Conservation (phyloP, 1,140 invertebrate genomes). For the Drosophila malerkotliana region DNA sequence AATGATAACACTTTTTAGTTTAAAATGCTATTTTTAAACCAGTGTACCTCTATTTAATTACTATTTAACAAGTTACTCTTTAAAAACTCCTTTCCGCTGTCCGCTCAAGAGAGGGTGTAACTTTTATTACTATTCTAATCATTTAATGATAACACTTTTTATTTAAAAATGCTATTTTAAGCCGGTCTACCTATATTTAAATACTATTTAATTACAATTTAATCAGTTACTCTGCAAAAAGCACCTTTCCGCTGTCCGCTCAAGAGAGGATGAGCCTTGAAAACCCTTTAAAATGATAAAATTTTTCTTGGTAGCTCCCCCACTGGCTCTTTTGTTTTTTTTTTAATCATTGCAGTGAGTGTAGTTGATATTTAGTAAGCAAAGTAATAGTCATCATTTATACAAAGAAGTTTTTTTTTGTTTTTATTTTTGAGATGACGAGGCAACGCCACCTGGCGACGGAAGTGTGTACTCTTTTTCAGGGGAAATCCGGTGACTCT, state of each 20-base stretch:
- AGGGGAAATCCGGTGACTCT: conserved; percentile 1
- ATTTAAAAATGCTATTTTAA: too few species aligned
- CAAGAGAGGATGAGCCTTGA: neutral
- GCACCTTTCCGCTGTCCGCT: too few species aligned
- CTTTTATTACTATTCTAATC: too few species aligned
- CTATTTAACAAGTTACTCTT: neutral
- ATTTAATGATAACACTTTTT: too few species aligned
- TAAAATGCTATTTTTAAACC: too few species aligned
- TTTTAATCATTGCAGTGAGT: conserved; percentile 12
- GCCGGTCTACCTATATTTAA: too few species aligned
- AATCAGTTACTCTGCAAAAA: neutral
- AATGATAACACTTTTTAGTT: too few species aligned
- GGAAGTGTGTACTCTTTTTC: conserved; percentile 1
- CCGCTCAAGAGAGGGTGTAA: neutral
- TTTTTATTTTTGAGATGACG: conserved; percentile 13
- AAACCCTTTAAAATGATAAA: neutral
- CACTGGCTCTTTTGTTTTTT: neutral
- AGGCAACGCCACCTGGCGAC: conserved; percentile 11
- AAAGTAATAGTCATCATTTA: conserved; percentile 8
- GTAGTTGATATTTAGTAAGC: conserved; percentile 1
- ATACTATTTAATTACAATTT: too few species aligned
- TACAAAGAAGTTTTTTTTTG: neutral
- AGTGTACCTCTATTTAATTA: too few species aligned
- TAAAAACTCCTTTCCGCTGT: neutral
- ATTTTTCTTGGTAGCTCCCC: neutral